phyloP scores from a whole-genome alignment of 2,888 invertebrate genomes.

The Nomada fucata region DNA sequence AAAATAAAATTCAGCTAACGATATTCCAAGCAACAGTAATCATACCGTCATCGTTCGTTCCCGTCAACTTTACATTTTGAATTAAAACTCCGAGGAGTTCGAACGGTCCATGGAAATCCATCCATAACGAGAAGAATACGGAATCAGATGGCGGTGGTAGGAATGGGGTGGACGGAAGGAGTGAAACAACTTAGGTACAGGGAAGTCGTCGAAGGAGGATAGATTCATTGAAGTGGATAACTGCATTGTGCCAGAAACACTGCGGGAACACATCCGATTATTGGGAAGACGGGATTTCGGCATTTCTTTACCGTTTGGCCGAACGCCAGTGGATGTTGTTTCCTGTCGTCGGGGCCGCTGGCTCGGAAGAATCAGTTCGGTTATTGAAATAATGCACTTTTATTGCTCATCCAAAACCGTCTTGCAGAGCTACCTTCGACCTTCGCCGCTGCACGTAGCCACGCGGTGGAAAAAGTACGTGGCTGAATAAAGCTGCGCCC shows the following conservation, averaged over 20 bases:
- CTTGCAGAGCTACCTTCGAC: slow-evolving; percentile 26
- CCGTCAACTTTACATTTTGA: background rate
- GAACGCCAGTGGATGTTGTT: slow-evolving; percentile 82
- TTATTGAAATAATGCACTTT: slow-evolving; percentile 83
- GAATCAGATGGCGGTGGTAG: background rate
- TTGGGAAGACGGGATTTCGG: slow-evolving; percentile 80
- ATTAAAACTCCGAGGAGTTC: background rate
- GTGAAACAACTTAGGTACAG: slow-evolving; percentile 41
- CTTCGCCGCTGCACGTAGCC: slow-evolving; percentile 20
- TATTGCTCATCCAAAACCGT: slow-evolving; percentile 74
- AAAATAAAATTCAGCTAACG: background rate
- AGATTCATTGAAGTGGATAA: slow-evolving; percentile 82
- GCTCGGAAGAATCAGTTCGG: slow-evolving; percentile 81
- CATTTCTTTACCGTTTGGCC: slow-evolving; percentile 80
- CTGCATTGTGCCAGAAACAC: slow-evolving; percentile 82
- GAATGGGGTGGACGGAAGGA: background rate
- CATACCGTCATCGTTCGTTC: background rate
- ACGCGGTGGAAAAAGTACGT: slow-evolving; percentile 7
- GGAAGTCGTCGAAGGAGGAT: slow-evolving; percentile 69
- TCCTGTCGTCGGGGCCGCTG: slow-evolving; percentile 81
- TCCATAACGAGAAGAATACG: background rate
- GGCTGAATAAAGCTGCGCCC: slow-evolving; percentile 38
- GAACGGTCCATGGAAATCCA: background rate
- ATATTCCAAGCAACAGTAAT: background rate
- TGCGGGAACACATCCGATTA: slow-evolving; percentile 83